Evolutionary conservation across 2,113 vertebrate species (phyloP).

Genomic region (Poecilia latipinna): DNA sequence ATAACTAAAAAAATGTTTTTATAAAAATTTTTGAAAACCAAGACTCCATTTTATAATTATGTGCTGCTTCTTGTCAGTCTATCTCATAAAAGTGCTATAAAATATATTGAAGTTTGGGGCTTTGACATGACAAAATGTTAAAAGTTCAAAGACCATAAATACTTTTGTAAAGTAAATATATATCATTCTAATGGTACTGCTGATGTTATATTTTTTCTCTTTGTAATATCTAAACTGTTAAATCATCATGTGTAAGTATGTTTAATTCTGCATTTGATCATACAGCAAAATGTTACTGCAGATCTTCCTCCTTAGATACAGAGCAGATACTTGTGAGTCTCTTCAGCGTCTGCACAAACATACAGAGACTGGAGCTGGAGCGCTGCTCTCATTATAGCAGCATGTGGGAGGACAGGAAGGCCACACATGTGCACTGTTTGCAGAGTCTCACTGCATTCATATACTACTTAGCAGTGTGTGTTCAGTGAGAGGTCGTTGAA

Average conservation of each 20-base stretch:
- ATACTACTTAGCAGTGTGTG: slow-evolving; percentile 24
- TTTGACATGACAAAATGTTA: too few species aligned
- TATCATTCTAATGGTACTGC: too few species aligned
- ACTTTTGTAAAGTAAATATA: too few species aligned
- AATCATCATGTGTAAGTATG: not conserved
- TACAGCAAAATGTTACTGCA: not conserved
- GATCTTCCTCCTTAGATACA: not conserved
- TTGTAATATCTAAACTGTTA: not conserved
- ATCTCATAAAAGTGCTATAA: not conserved
- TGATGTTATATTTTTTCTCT: not conserved
- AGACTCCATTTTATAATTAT: too few species aligned
- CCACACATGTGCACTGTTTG: slow-evolving; percentile 30
- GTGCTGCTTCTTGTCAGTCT: not conserved
- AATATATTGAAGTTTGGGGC: not conserved
- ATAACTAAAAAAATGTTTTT: too few species aligned
- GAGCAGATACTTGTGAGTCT: slow-evolving; percentile 15
- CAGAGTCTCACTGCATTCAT: slow-evolving; percentile 39
- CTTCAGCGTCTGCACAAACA: slow-evolving; percentile 6
- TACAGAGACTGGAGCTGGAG: slow-evolving; percentile 6
- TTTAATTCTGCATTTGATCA: too few species aligned
- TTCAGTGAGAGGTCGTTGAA: slow-evolving; percentile 55
- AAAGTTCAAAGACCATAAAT: too few species aligned
- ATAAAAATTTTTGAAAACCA: too few species aligned
- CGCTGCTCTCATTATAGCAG: slow-evolving; percentile 40
- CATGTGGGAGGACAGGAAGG: slow-evolving; percentile 35